These are phyloP conservation scores for Muscicapa striata DNA, from an alignment of 2,797 vertebrate genomes.

Conservation along the genomic window DNA sequence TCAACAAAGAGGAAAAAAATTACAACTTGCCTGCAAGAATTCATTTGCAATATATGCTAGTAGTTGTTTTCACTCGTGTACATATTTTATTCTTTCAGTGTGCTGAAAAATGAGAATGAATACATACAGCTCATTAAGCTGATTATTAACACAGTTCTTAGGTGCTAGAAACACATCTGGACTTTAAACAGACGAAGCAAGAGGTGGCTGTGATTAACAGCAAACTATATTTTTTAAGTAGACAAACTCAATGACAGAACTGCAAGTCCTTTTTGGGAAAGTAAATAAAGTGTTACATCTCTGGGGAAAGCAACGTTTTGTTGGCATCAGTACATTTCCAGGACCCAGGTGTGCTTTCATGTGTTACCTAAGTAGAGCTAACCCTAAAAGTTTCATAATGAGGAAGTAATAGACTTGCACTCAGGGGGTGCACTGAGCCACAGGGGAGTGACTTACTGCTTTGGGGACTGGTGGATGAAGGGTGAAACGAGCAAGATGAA, in stretches of 20 bases:
- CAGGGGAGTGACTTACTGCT: neutral
- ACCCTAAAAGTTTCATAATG: neutral
- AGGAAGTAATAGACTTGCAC: neutral
- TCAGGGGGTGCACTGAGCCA: no score
- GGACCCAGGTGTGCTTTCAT: neutral
- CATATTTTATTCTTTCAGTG: neutral
- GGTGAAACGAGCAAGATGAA: neutral
- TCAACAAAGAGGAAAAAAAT: neutral
- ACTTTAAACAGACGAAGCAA: neutral
- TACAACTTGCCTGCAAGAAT: fast-evolving
- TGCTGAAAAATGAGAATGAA: neutral
- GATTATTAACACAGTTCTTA: neutral
- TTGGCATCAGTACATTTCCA: neutral
- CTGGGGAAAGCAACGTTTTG: neutral
- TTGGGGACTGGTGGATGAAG: no score
- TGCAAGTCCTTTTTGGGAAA: neutral
- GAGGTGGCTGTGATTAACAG: neutral
- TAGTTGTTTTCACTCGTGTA: neutral
- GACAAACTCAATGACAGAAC: neutral
- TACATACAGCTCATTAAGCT: neutral
- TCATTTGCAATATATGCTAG: neutral
- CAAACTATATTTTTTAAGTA: neutral
- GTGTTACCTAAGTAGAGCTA: neutral
- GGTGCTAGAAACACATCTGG: neutral
- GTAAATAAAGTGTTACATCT: neutral